These are phyloP conservation scores for Hymenopus coronatus DNA, from an alignment of 2,888 invertebrate species.

Conservation along the genomic window DNA sequence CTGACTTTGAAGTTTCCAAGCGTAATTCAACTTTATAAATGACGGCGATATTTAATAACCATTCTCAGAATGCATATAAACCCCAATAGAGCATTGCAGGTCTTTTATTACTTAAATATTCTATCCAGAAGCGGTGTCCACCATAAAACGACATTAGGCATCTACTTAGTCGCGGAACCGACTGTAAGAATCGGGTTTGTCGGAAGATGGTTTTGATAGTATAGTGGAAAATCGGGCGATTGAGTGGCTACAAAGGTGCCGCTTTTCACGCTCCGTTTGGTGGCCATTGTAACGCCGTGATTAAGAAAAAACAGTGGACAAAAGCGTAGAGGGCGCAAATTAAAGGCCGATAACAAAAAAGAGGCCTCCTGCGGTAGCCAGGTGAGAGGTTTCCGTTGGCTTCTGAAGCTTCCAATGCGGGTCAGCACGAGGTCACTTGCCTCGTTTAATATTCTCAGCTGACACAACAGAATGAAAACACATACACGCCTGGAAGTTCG, in stretches of 20 bases:
- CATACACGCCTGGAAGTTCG: too few relatives aligned
- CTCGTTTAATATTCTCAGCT: not conserved
- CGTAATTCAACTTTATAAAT: too few relatives aligned
- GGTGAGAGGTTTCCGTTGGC: not conserved
- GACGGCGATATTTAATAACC: too few relatives aligned
- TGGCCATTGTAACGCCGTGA: not conserved
- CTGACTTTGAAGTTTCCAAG: too few relatives aligned
- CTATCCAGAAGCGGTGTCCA: too few relatives aligned
- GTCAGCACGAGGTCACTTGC: not conserved
- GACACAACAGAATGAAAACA: not conserved
- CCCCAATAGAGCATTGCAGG: too few relatives aligned
- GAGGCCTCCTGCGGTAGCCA: not conserved
- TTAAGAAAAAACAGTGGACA: not conserved
- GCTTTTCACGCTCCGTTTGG: not conserved
- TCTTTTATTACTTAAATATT: too few relatives aligned
- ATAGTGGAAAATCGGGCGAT: slow-evolving; percentile 10
- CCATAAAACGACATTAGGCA: not conserved
- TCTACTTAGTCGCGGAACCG: slow-evolving; percentile 26
- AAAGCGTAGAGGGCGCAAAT: not conserved
- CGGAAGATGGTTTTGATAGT: not conserved
- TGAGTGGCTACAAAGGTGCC: not conserved
- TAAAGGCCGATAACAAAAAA: not conserved
- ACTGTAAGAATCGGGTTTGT: slow-evolving; percentile 29
- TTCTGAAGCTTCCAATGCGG: not conserved
- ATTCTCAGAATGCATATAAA: too few relatives aligned